phyloP scores from a whole-genome alignment of 1,140 invertebrate genomes.

The Sitophilus oryzae region DNA sequence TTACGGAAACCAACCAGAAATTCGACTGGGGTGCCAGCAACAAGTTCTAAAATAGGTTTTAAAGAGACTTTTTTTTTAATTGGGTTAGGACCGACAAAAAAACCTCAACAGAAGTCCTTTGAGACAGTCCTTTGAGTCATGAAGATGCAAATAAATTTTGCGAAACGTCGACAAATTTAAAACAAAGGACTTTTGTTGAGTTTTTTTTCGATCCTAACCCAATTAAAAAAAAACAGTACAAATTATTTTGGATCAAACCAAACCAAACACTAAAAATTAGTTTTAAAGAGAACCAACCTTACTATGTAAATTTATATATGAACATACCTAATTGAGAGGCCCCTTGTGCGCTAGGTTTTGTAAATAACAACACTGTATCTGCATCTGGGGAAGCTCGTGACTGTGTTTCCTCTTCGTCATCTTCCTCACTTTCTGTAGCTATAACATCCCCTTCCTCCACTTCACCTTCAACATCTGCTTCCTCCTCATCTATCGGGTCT shows the following conservation, averaged over 20 bases:
- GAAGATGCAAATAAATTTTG: too few relatives aligned
- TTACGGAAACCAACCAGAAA: conserved; percentile 96
- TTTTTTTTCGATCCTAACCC: too few relatives aligned
- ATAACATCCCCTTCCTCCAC: conserved; percentile 55
- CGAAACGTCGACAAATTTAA: too few relatives aligned
- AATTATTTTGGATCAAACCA: too few relatives aligned
- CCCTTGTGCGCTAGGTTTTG: conserved; percentile 64
- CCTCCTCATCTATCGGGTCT: conserved; percentile 72
- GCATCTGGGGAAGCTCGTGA: conserved; percentile 81
- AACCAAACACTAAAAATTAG: too few relatives aligned
- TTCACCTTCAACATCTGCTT: conserved; percentile 62
- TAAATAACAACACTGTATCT: conserved; percentile 88
- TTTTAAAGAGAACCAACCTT: conserved; percentile 1
- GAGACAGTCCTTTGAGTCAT: too few relatives aligned
- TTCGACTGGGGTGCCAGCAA: conserved; percentile 87
- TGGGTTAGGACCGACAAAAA: background rate
- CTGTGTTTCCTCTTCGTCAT: conserved; percentile 64
- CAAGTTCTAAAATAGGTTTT: conserved; percentile 78
- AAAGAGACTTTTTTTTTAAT: conserved; percentile 1
- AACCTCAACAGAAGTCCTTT: background rate
- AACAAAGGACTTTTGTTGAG: too few relatives aligned
- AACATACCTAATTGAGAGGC: conserved; percentile 56
- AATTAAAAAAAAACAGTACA: conserved; percentile 10
- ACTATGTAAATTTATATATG: too few relatives aligned
- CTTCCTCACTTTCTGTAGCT: conserved; percentile 54